Conservation (phyloP, 2,113 vertebrate genomes). For the Urocitellus parryii region DNA sequence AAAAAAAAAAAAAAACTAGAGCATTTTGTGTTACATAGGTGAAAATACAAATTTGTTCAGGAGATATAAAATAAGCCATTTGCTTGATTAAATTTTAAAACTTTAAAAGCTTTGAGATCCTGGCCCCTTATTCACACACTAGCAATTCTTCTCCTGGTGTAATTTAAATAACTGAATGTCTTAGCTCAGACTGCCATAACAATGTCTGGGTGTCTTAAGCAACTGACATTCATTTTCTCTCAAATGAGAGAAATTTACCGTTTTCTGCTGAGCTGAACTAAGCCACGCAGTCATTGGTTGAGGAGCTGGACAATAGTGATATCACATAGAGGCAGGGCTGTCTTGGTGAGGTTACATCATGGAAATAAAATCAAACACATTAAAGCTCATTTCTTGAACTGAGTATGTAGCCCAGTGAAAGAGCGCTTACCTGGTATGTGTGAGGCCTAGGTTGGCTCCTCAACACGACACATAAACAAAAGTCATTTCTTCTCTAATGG, state of each 20-base stretch:
- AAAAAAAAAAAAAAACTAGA: neutral
- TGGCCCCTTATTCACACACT: neutral
- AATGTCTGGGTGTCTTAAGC: neutral
- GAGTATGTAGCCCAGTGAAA: neutral
- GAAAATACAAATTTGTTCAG: neutral
- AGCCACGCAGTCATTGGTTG: neutral
- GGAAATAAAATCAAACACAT: neutral
- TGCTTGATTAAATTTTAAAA: neutral
- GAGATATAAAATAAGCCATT: neutral
- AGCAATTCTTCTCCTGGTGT: neutral
- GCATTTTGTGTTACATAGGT: neutral
- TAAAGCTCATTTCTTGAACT: neutral
- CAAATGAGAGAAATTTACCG: neutral
- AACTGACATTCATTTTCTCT: neutral
- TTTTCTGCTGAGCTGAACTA: neutral
- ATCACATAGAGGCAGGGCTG: neutral
- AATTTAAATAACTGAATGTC: neutral
- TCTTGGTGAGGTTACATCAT: neutral
- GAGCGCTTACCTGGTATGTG: neutral
- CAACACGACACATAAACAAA: neutral
- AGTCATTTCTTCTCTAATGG: neutral
- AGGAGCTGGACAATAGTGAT: neutral
- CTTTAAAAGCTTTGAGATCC: neutral
- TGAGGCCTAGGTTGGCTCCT: neutral
- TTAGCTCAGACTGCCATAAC: neutral